Percentiles rank a stretch among this genome's conserved stretches.
Evolutionary conservation across 1,140 invertebrate genomes (phyloP).

Genomic region (Cherax destructor): DNA sequence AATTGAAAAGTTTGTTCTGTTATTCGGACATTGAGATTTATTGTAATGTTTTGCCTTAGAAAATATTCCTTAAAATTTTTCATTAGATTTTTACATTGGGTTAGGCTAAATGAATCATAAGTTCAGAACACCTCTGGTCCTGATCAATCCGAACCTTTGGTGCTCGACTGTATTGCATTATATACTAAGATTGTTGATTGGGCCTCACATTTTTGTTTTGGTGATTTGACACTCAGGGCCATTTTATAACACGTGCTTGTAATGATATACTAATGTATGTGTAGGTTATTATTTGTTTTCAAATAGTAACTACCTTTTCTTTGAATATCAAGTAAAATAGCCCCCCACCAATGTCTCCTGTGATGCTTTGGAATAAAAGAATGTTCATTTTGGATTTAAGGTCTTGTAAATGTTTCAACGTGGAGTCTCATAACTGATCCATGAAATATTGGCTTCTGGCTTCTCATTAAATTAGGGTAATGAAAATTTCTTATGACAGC

Average conservation of each 20-base stretch:
- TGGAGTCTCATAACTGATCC: neutral
- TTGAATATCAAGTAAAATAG: constrained; percentile 11
- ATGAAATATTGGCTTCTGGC: neutral
- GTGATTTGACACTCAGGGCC: constrained; percentile 65
- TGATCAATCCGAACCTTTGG: too few relatives aligned
- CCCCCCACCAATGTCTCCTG: constrained; percentile 13
- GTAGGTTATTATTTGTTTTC: constrained; percentile 9
- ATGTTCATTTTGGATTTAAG: neutral
- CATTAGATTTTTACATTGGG: too few relatives aligned
- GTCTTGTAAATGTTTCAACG: constrained; percentile 3
- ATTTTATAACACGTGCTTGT: constrained; percentile 62
- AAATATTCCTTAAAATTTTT: too few relatives aligned
- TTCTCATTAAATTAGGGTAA: neutral
- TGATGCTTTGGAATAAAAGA: neutral
- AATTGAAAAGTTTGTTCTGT: too few relatives aligned
- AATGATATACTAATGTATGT: constrained; percentile 2
- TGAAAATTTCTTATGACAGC: neutral
- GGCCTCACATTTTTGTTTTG: constrained; percentile 40
- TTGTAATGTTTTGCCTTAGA: too few relatives aligned
- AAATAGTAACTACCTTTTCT: constrained; percentile 4
- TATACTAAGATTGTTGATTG: constrained; percentile 22
- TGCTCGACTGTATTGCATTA: neutral
- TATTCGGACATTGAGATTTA: too few relatives aligned
- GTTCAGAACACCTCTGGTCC: too few relatives aligned
- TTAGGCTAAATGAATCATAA: too few relatives aligned